A percentile compares a stretch with the other conserved stretches of the same genome.
Conservation (phyloP, 2,888 invertebrate species). For the Aricia artaxerxes region DNA sequence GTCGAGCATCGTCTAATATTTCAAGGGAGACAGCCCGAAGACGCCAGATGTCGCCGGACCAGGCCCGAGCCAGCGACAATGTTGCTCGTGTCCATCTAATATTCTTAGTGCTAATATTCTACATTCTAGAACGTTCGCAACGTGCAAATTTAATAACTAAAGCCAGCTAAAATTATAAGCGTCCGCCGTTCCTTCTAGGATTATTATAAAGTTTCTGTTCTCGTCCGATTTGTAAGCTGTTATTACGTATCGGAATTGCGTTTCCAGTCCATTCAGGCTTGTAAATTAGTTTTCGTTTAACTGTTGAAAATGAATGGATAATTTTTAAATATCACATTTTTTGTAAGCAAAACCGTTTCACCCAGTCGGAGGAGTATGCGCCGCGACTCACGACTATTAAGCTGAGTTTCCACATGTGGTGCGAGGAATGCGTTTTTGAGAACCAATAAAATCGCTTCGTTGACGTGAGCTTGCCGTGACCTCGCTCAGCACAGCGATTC, state of each 20-base stretch:
- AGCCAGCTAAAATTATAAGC: not conserved
- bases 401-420: too few relatives aligned
- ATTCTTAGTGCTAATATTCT: slow-evolving; percentile 19
- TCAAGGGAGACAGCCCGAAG: slow-evolving; percentile 26
- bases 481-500: too few relatives aligned
- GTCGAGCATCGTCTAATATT: slow-evolving; percentile 1
- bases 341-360: not conserved
- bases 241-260: not conserved
- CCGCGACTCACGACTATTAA: not conserved
- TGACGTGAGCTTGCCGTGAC: too few relatives aligned
- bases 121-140: not conserved
- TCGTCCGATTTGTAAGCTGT: not conserved
- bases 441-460: too few relatives aligned
- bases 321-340: not conserved
- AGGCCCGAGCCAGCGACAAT: slow-evolving; percentile 4
- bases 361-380: not conserved
- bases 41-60: slow-evolving; percentile 19
- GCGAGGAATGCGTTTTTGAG: too few relatives aligned
- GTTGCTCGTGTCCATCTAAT: slow-evolving; percentile 15
- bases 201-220: not conserved
- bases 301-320: not conserved
- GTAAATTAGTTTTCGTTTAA: not conserved
- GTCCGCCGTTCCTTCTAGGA: not conserved
- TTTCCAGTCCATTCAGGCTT: not conserved
- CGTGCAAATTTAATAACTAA: slow-evolving; percentile 13